Evolutionary conservation across 2,797 vertebrate species (phyloP).

Genomic region (Amphiprion clarkii): DNA sequence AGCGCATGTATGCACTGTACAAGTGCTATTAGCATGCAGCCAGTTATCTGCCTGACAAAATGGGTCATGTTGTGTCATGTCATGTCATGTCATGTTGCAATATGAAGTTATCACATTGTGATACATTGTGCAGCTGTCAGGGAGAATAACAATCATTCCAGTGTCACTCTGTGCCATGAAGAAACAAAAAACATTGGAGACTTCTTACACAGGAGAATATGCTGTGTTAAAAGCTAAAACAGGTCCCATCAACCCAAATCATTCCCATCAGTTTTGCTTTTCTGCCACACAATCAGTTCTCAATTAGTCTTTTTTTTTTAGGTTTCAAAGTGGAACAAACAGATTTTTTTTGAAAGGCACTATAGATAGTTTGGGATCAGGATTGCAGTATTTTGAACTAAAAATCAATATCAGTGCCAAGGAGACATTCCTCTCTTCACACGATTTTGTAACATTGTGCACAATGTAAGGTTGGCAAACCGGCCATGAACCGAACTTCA

Average conservation of each 20-base stretch:
- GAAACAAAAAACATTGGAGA: neutral
- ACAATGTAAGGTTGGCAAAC: too few relatives aligned
- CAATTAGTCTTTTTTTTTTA: neutral
- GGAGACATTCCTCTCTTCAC: neutral
- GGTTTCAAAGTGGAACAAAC: slow-evolving; percentile 7
- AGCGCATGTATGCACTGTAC: slow-evolving; percentile 57
- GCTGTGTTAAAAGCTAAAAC: neutral
- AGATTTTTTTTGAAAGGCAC: neutral
- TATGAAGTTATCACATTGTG: slow-evolving; percentile 48
- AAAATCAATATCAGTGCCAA: slow-evolving; percentile 13
- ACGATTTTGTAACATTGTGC: neutral
- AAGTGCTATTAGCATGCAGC: slow-evolving; percentile 57
- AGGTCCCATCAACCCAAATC: neutral
- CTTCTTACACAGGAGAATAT: neutral
- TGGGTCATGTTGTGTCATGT: slow-evolving; percentile 39
- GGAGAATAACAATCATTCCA: slow-evolving; percentile 9
- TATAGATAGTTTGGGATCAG: slow-evolving; percentile 9
- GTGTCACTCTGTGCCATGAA: slow-evolving; percentile 1
- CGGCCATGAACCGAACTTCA: neutral
- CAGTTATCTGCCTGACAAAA: slow-evolving; percentile 53
- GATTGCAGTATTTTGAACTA: slow-evolving; percentile 4
- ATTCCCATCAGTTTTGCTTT: neutral
- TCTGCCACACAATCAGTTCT: neutral
- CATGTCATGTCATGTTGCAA: slow-evolving; percentile 22
- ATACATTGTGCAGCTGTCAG: slow-evolving; percentile 41